Base-by-base conservation (phyloP, 2,888 invertebrate species). In the Epistrophe grossulariae region DNA sequence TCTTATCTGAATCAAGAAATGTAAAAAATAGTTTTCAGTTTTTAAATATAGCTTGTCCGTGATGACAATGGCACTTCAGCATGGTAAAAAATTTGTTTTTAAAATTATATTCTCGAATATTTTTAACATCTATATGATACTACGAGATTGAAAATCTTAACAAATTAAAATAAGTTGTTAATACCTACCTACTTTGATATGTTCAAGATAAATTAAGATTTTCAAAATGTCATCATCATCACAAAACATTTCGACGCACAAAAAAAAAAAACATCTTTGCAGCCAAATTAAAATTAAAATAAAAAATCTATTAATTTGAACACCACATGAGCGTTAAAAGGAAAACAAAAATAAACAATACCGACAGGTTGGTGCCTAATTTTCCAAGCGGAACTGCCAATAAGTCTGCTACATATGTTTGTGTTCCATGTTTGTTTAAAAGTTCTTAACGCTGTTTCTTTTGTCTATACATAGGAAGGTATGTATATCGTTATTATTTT, bases 351-450 rank as follows among this genome's bases (percentile, higher is more conserved):
- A 24, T 24, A 24, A 3, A 28, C 40, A 62, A 38, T 48, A 9
- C 77, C 62, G 45, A 57, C 59, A 81, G 9, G 1, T 35, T 19
- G 38, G 68, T 70, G 52, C 24, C 19, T 35, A 52, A 52, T 83
- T 66, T 45, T 17, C 52, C 72, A 83, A 68, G 78, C 60, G 82
- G 71, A 78, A 83, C 82, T 71, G 38, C 71, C 62, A 52, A 52
- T 62, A 74, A 64, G 48, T 59, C 62, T 62, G 43, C 40, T 31
- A n/a, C 10, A 9, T 59, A 19, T 59, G 15, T 55, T 7, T 38
- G 4, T 31, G 28, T n/a, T 31, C 28, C 45, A 35, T 77, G 35
- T 57, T 17, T 72, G 35, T 73, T 73, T 24, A 45, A 5, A 6
- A 24, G 57, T 28, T 35, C 62, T 59, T 66, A 17, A 17, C 72